A percentile compares a stretch with the other conserved stretches of the same genome.
These are phyloP conservation scores for Eolophus roseicapilla DNA, from an alignment of 2,113 vertebrate genomes.

Conservation along the genomic window DNA sequence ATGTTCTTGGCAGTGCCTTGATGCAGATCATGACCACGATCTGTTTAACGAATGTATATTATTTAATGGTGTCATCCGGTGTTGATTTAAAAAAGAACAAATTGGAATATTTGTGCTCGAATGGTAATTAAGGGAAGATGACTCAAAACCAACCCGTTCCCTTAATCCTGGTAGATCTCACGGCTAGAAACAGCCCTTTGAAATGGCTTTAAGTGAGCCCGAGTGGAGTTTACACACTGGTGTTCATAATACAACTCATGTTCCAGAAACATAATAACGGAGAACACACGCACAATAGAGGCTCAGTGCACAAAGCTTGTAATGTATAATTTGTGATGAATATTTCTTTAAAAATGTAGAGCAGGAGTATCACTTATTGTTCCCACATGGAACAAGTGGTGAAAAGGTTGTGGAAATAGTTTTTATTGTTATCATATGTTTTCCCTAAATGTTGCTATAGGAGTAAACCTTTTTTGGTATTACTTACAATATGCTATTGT, in stretches of 20 bases:
- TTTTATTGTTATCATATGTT: constrained; percentile 79
- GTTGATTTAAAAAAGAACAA: constrained; percentile 37
- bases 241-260: constrained; percentile 23
- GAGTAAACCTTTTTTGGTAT: constrained; percentile 56
- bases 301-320: constrained; percentile 47
- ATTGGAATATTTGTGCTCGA: constrained; percentile 21
- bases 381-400: constrained; percentile 72
- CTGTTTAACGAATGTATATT: constrained; percentile 12
- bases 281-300: constrained; percentile 34
- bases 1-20: constrained; percentile 36
- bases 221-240: constrained; percentile 3
- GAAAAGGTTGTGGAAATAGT: constrained; percentile 72
- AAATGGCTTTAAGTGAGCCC: neutral
- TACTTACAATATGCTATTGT: constrained; percentile 71
- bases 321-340: constrained; percentile 65
- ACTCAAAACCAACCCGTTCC: neutral
- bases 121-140: neutral
- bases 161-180: constrained; percentile 17
- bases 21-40: neutral
- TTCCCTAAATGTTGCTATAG: constrained; percentile 63
- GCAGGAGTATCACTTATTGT: constrained; percentile 61
- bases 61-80: constrained; percentile 35
- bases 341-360: constrained; percentile 70
- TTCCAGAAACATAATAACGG: constrained; percentile 22
- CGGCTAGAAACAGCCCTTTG: neutral